These are phyloP conservation scores for Apogon talboti DNA, from an alignment of 2,797 vertebrate species.

Conservation along the genomic window DNA sequence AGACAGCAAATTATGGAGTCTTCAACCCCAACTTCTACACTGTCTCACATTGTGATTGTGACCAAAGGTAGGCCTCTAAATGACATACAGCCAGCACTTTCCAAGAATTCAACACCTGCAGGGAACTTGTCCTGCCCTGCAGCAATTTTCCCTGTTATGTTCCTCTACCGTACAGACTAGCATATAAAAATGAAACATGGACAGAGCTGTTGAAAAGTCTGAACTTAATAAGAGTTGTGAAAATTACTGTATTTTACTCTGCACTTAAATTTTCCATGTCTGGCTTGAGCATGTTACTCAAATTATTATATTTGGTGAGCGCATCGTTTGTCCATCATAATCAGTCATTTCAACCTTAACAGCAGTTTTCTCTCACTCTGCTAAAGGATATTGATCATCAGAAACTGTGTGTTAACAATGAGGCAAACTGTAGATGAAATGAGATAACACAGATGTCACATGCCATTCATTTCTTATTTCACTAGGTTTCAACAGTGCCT, in stretches of 20 bases:
- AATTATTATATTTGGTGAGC: slow-evolving; percentile 17
- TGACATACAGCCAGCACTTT: too few species aligned
- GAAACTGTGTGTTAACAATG: neutral
- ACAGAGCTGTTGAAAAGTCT: slow-evolving; percentile 4
- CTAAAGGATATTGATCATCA: neutral
- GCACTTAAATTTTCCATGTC: slow-evolving; percentile 21
- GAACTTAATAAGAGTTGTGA: neutral
- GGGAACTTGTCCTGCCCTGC: slow-evolving; percentile 18
- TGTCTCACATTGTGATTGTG: slow-evolving; percentile 91
- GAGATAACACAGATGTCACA: neutral
- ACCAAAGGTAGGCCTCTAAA: slow-evolving; percentile 78
- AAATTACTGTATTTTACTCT: neutral
- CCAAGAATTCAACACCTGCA: slow-evolving; percentile 9
- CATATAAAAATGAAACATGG: slow-evolving; percentile 3
- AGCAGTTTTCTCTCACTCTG: slow-evolving; percentile 4
- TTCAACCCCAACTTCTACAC: slow-evolving; percentile 89
- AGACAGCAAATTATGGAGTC: slow-evolving; percentile 86
- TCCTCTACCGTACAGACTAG: neutral
- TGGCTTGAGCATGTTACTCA: slow-evolving; percentile 38
- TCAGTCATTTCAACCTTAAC: slow-evolving; percentile 5
- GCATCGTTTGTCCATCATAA: slow-evolving; percentile 21
- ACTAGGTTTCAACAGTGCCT: slow-evolving; percentile 89
- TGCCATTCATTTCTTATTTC: slow-evolving; percentile 2
- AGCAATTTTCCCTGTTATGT: slow-evolving; percentile 3
- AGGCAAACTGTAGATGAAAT: slow-evolving; percentile 1